phyloP scores from a whole-genome alignment of 2,113 vertebrate species.

The Festucalex cinctus region DNA sequence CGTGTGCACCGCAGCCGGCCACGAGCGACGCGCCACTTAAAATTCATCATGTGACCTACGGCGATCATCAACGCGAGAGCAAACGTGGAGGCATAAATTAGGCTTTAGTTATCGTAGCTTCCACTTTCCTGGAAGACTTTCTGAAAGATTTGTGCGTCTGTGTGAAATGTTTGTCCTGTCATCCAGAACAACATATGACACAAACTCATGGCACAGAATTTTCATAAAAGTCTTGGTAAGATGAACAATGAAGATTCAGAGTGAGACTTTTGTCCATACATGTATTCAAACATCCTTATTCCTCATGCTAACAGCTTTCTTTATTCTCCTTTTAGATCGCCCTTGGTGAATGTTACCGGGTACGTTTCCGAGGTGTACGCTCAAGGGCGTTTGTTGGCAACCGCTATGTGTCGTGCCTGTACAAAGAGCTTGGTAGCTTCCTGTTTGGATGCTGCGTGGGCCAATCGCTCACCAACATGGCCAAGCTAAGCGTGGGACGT shows the following conservation, averaged over 20 bases:
- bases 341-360: slow-evolving; percentile 70
- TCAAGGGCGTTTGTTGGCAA: slow-evolving; percentile 62
- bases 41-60: too few species aligned
- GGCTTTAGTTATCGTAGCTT: neutral
- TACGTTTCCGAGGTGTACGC: slow-evolving; percentile 53
- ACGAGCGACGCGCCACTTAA: too few species aligned
- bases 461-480: slow-evolving; percentile 79
- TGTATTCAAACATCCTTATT: too few species aligned
- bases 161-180: too few species aligned
- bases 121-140: neutral
- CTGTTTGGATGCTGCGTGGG: slow-evolving; percentile 77
- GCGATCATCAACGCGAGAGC: too few species aligned
- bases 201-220: neutral
- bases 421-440: slow-evolving; percentile 83
- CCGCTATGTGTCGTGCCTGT: slow-evolving; percentile 68
- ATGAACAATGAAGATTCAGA: neutral
- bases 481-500: slow-evolving; percentile 75
- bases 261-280: neutral
- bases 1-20: too few species aligned
- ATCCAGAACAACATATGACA: too few species aligned
- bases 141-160: too few species aligned
- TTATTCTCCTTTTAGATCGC: slow-evolving; percentile 60
- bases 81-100: too few species aligned
- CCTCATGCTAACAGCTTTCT: neutral
- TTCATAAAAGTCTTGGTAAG: neutral